Conservation (phyloP, 1,140 invertebrate genomes). For the Triops cancriformis region DNA sequence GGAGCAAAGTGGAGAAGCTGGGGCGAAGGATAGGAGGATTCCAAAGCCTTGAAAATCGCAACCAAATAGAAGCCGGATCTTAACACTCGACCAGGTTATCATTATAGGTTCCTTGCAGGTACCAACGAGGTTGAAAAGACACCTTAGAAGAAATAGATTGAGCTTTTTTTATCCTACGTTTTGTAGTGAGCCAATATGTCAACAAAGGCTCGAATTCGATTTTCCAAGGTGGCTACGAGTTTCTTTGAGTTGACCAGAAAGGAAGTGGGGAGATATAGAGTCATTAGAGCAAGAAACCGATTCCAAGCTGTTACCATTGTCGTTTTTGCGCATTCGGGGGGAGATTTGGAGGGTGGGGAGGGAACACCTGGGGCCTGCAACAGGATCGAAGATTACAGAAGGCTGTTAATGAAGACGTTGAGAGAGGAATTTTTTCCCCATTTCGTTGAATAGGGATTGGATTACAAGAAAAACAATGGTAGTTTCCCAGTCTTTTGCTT, state of each 20-base stretch:
- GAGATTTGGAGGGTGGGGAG: too few relatives aligned
- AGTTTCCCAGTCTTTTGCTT: not conserved
- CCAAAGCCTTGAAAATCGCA: not conserved
- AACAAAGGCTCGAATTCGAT: not conserved
- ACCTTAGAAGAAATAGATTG: not conserved
- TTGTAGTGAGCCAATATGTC: not conserved
- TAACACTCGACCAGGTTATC: not conserved
- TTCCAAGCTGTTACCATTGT: not conserved
- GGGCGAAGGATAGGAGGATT: too few relatives aligned
- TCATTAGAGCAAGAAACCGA: not conserved
- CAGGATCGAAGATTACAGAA: not conserved
- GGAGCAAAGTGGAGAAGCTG: too few relatives aligned
- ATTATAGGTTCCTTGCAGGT: not conserved
- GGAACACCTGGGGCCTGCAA: not conserved
- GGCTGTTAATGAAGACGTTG: not conserved
- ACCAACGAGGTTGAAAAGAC: not conserved
- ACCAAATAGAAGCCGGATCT: not conserved
- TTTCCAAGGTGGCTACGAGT: not conserved
- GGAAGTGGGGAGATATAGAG: not conserved
- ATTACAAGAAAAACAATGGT: not conserved
- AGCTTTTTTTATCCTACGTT: not conserved
- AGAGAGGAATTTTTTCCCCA: not conserved
- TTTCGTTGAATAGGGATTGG: not conserved
- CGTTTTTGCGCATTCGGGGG: not conserved
- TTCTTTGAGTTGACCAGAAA: not conserved